These are phyloP conservation scores for Leptopilina myrica DNA, from an alignment of 2,888 invertebrate genomes.

Conservation along the genomic window DNA sequence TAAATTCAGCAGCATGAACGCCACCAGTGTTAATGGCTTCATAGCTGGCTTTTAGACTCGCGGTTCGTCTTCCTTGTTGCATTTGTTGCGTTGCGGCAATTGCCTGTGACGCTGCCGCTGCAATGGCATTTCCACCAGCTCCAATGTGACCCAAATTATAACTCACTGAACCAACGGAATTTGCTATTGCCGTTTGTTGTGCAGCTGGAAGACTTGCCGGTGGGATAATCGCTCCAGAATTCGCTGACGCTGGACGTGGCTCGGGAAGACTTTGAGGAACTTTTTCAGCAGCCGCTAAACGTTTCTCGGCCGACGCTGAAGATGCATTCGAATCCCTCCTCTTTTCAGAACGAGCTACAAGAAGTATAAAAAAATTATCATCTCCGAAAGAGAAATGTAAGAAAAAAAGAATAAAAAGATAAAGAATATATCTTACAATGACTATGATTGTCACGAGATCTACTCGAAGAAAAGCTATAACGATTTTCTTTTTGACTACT, in stretches of 20 bases:
- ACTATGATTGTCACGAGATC: slow-evolving; percentile 74
- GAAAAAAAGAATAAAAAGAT: not conserved
- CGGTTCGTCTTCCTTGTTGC: slow-evolving; percentile 95
- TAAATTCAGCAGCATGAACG: slow-evolving; percentile 83
- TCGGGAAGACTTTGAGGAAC: slow-evolving; percentile 70
- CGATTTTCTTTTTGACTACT: slow-evolving; percentile 92
- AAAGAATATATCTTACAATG: slow-evolving; percentile 67
- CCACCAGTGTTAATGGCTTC: slow-evolving; percentile 89
- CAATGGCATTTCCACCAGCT: slow-evolving; percentile 92
- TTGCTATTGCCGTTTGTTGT: slow-evolving; percentile 69
- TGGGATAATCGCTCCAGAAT: slow-evolving; percentile 71
- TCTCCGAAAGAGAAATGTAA: not conserved
- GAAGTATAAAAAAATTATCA: not conserved
- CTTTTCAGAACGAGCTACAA: slow-evolving; percentile 83
- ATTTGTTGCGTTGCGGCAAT: slow-evolving; percentile 97
- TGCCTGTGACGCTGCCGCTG: slow-evolving; percentile 96
- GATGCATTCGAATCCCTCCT: slow-evolving; percentile 84
- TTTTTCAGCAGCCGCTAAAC: slow-evolving; percentile 76
- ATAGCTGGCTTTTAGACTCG: slow-evolving; percentile 95
- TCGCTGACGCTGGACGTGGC: slow-evolving; percentile 72
- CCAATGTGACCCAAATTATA: slow-evolving; percentile 89
- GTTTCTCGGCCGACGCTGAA: slow-evolving; percentile 77
- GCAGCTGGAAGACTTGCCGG: slow-evolving; percentile 69
- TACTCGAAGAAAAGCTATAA: slow-evolving; percentile 78
- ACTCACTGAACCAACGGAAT: slow-evolving; percentile 77